Evolutionary conservation across 2,888 invertebrate species (phyloP).

Genomic region (Pelosia muscerda): DNA sequence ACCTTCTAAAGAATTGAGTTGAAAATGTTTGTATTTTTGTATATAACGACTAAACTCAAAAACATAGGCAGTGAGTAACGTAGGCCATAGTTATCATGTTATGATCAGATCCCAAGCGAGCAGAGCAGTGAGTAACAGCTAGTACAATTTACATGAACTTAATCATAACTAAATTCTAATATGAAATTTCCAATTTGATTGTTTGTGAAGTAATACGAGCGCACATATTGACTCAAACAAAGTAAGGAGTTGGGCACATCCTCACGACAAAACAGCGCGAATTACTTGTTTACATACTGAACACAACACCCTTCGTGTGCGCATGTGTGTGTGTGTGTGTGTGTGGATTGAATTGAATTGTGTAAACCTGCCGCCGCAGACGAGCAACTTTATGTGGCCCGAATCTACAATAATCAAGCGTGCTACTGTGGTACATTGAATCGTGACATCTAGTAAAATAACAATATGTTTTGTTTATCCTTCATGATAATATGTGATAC

Average conservation of each 20-base stretch:
- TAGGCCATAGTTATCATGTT: too few species aligned
- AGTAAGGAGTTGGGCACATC: slow-evolving; percentile 5
- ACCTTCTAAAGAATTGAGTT: too few species aligned
- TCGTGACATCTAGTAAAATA: too few species aligned
- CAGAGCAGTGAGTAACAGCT: too few species aligned
- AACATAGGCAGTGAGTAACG: too few species aligned
- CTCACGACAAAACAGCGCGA: slow-evolving; percentile 16
- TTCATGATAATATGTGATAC: background rate
- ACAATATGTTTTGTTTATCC: background rate
- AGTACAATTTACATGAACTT: too few species aligned
- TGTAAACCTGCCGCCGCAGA: background rate
- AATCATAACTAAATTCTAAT: background rate
- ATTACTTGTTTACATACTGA: slow-evolving; percentile 21
- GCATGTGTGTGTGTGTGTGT: background rate
- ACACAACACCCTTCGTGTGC: background rate
- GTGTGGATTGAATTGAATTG: background rate
- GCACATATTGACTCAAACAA: slow-evolving; percentile 8
- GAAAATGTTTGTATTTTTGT: too few species aligned
- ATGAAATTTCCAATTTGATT: slow-evolving; percentile 7
- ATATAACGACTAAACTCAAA: too few species aligned
- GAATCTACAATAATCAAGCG: background rate
- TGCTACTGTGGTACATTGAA: background rate
- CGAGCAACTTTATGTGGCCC: slow-evolving; percentile 7
- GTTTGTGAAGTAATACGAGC: slow-evolving; percentile 12
- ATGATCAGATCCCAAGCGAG: too few species aligned